phyloP scores from a whole-genome alignment of 2,797 vertebrate species.

The Erethizon dorsatum region DNA sequence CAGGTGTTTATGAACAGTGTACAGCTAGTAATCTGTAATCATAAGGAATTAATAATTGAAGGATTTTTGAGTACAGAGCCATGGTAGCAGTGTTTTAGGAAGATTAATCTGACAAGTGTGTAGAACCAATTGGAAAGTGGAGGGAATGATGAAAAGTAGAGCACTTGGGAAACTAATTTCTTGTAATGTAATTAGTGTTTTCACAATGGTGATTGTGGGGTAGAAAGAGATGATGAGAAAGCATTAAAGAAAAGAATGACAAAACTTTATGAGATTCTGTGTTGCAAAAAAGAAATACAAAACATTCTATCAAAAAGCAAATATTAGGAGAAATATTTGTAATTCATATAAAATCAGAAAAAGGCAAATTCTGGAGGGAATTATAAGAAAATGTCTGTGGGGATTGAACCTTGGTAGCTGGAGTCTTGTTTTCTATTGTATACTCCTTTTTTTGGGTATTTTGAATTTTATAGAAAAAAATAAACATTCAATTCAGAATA shows the following conservation, averaged over 20 bases:
- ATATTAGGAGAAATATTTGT: not conserved
- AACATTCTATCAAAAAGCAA: not conserved
- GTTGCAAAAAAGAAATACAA: constrained; percentile 5
- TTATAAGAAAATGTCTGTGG: not conserved
- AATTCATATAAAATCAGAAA: not conserved
- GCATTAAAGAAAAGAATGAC: not conserved
- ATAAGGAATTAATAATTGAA: not conserved
- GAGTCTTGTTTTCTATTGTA: constrained; percentile 5
- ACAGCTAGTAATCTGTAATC: not conserved
- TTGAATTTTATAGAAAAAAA: constrained; percentile 28
- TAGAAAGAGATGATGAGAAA: constrained; percentile 3
- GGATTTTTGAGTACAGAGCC: not conserved
- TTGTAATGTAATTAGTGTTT: not conserved
- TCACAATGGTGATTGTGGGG: not conserved
- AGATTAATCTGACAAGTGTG: not conserved
- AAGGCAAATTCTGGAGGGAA: not conserved
- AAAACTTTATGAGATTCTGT: not conserved
- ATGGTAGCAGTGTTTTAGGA: not conserved
- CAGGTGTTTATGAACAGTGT: not conserved
- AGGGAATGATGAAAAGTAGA: not conserved
- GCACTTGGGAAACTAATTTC: not conserved
- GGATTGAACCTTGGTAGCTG: not conserved
- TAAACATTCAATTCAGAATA: constrained; percentile 15
- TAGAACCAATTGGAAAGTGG: not conserved
- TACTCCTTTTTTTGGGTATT: not conserved